phyloP scores from a whole-genome alignment of 2,113 vertebrate species.

The Tychaedon coryphoeus region DNA sequence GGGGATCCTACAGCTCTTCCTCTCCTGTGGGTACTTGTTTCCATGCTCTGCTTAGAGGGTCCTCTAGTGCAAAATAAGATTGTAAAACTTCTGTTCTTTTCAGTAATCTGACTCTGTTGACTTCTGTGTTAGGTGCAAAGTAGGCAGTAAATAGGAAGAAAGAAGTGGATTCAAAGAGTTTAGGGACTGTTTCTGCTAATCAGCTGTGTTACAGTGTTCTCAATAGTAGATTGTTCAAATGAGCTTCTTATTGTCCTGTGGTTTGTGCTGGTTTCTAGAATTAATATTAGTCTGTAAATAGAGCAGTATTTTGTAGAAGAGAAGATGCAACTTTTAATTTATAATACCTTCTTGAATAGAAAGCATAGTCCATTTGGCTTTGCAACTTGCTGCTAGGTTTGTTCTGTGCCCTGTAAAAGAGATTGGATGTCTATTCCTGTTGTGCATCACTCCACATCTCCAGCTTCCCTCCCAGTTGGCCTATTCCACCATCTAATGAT shows the following conservation, averaged over 20 bases:
- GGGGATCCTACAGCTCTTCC: background rate
- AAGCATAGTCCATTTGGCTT: background rate
- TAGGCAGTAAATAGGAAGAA: background rate
- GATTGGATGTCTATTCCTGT: background rate
- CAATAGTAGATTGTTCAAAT: background rate
- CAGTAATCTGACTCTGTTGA: background rate
- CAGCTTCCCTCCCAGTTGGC: background rate
- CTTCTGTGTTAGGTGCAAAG: background rate
- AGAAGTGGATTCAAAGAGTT: background rate
- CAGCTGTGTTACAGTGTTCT: background rate
- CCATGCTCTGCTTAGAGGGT: background rate
- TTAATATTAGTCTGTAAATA: background rate
- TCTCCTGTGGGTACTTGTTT: background rate
- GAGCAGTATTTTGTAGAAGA: background rate
- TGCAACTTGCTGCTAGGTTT: background rate
- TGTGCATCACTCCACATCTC: background rate
- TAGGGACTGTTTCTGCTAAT: background rate
- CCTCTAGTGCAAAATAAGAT: background rate
- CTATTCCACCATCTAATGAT: background rate
- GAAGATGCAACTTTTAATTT: background rate
- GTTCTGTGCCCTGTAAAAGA: background rate
- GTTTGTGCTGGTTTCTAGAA: background rate
- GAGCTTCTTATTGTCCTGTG: background rate
- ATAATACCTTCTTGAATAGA: background rate
- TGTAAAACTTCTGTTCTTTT: background rate